Conservation (phyloP, 2,113 vertebrate species). For the Lepus timidus region DNA sequence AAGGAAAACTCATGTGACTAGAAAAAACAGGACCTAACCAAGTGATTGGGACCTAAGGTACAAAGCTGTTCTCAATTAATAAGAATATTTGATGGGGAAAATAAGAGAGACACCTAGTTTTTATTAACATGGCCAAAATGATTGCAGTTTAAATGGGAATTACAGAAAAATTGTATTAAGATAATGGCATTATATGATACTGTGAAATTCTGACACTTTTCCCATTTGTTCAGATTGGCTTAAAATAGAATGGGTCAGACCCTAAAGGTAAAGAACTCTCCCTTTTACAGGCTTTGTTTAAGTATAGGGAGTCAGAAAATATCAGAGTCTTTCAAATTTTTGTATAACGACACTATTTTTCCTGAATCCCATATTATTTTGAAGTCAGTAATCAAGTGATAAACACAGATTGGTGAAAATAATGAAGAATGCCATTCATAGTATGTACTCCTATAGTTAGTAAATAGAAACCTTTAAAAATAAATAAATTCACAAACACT, state of each 20-base stretch:
- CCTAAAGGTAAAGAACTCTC: neutral
- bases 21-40: neutral
- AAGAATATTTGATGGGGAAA: neutral
- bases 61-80: neutral
- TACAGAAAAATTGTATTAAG: neutral
- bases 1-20: neutral
- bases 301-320: no score
- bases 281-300: neutral
- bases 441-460: neutral
- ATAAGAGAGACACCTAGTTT: fast-evolving
- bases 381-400: neutral
- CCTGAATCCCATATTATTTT: neutral
- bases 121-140: neutral
- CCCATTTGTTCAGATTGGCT: neutral
- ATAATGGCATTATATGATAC: neutral
- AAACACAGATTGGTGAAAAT: neutral
- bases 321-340: neutral
- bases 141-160: neutral
- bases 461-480: neutral
- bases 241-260: neutral
- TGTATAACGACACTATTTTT: neutral
- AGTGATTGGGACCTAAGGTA: neutral
- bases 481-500: neutral
- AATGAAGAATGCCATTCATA: neutral
- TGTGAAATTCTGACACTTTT: neutral